Evolutionary conservation across 2,888 invertebrate species (phyloP).

Genomic region (Thereva nobilitata): DNA sequence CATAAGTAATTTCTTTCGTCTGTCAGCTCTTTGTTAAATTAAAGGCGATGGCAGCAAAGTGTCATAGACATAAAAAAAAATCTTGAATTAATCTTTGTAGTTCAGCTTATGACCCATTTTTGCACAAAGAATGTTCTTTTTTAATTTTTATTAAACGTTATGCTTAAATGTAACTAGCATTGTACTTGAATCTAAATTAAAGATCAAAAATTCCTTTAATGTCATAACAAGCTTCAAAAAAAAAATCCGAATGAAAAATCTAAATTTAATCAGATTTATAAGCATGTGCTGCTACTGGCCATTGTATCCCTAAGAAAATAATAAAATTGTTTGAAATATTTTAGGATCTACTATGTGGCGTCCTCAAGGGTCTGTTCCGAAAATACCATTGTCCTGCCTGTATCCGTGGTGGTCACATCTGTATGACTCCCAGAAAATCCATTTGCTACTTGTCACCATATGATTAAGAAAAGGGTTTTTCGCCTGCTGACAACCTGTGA

Average conservation of each 20-base stretch:
- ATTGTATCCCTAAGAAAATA: conserved; percentile 14
- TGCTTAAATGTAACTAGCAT: too few species aligned
- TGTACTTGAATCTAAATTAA: too few species aligned
- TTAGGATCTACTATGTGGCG: background rate
- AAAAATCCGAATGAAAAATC: conserved; percentile 22
- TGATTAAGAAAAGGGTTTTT: conserved; percentile 48
- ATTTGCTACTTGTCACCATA: conserved; percentile 48
- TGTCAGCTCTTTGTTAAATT: too few species aligned
- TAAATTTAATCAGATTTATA: conserved; percentile 33
- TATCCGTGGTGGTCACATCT: conserved; percentile 39
- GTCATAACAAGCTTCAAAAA: background rate
- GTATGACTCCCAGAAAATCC: conserved; percentile 47
- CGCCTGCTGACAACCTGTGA: conserved; percentile 46
- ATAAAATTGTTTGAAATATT: conserved; percentile 31
- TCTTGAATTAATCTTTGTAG: too few species aligned
- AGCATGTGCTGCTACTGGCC: conserved; percentile 13
- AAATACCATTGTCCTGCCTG: conserved; percentile 17
- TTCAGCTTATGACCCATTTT: too few species aligned
- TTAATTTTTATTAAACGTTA: too few species aligned
- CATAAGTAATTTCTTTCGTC: too few species aligned
- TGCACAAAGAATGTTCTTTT: too few species aligned
- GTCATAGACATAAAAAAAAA: too few species aligned
- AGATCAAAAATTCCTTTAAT: too few species aligned
- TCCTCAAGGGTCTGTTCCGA: conserved; percentile 12
- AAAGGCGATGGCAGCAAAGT: too few species aligned